phyloP scores from a whole-genome alignment of 2,113 vertebrate species.

The Halcyon senegalensis region DNA sequence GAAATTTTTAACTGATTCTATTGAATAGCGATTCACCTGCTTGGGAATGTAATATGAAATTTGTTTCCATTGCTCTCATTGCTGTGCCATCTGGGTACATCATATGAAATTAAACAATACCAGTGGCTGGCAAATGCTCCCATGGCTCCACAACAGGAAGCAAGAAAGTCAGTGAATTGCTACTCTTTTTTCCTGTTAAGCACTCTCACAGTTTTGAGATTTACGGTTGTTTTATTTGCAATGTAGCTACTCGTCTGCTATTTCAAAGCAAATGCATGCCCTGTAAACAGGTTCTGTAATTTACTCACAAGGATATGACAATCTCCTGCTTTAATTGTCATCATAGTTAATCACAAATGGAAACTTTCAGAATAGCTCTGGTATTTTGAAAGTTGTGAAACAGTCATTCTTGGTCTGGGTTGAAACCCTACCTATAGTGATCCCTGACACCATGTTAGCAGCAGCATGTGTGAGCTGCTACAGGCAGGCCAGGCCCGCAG shows the following conservation, averaged over 20 bases:
- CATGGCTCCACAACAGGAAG: not conserved
- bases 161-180: not conserved
- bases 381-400: not conserved
- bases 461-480: not conserved
- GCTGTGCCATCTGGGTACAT: not conserved
- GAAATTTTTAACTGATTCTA: not conserved
- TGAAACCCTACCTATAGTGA: fast-evolving
- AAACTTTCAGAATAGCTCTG: not conserved
- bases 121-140: not conserved
- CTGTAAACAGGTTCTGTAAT: not conserved
- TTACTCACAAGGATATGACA: not conserved
- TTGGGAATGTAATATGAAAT: not conserved
- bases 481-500: not conserved
- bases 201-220: not conserved
- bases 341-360: not conserved
- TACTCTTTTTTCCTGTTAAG: not conserved
- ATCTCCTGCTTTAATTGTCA: not conserved
- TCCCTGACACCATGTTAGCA: fast-evolving
- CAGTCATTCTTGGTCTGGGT: not conserved
- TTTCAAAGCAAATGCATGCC: not conserved
- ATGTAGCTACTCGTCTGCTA: not conserved
- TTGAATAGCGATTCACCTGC: not conserved
- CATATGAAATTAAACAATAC: not conserved
- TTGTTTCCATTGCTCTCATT: not conserved
- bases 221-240: not conserved